Percentiles rank a stretch among this genome's conserved stretches.
These are phyloP conservation scores for Chymomyza procnemis DNA, from an alignment of 2,888 invertebrate species.

Conservation along the genomic window DNA sequence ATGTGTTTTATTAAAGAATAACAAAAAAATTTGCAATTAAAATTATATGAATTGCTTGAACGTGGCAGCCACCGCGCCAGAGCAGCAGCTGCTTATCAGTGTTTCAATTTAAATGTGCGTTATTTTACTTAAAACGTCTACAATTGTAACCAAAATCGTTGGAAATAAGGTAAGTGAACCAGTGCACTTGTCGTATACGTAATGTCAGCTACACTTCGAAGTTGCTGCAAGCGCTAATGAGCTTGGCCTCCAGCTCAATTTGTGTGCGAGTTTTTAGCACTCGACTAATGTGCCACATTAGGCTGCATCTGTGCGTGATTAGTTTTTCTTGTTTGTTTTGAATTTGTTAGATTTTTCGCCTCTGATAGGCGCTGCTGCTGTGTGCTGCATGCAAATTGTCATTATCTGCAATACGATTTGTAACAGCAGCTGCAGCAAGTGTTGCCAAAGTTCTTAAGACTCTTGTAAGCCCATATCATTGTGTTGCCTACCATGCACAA, in stretches of 20 bases:
- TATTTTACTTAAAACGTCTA: not conserved
- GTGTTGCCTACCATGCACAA: not conserved
- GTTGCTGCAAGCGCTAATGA: conserved; percentile 46
- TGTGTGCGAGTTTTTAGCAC: conserved; percentile 32
- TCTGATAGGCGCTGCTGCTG: conserved; percentile 4
- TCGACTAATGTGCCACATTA: conserved; percentile 35
- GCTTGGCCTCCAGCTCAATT: conserved; percentile 38
- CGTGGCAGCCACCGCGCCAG: conserved; percentile 6
- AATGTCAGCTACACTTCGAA: not conserved
- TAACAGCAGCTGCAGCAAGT: not conserved
- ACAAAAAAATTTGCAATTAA: not conserved
- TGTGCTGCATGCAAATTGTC: not conserved
- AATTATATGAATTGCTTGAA: not conserved
- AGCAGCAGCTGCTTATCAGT: conserved; percentile 17
- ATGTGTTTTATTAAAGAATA: no score
- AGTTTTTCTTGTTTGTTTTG: not conserved
- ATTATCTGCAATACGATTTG: no score
- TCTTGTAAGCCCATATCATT: not conserved
- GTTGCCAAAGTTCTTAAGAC: not conserved
- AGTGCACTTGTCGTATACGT: conserved; percentile 39
- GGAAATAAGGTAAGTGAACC: not conserved
- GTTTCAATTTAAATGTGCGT: not conserved
- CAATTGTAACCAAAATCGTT: not conserved
- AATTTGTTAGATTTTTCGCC: no score
- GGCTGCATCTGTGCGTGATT: conserved; percentile 22